Conservation (phyloP, 2,888 invertebrate genomes). For the Drosophila austrosaltans region DNA sequence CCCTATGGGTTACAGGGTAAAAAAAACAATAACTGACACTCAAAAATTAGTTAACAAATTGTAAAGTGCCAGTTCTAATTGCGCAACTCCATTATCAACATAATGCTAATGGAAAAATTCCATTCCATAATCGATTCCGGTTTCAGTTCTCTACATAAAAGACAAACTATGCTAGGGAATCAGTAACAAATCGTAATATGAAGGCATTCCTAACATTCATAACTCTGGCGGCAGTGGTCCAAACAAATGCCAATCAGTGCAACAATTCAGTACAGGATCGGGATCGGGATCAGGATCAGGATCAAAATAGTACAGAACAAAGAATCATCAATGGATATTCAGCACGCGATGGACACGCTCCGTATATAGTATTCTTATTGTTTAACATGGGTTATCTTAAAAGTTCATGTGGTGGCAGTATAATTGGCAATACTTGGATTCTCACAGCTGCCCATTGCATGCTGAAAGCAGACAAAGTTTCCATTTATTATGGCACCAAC, state of each 20-base stretch:
- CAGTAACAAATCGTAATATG: conserved; percentile 18
- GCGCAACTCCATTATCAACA: background rate
- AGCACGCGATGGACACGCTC: conserved; percentile 59
- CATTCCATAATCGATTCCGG: background rate
- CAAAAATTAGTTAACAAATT: too few relatives aligned
- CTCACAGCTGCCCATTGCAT: conserved; percentile 75
- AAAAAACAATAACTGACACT: too few relatives aligned
- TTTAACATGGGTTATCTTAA: too few relatives aligned
- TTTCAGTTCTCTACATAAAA: background rate
- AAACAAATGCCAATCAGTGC: conserved; percentile 9
- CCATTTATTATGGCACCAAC: conserved; percentile 60
- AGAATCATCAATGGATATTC: conserved; percentile 68
- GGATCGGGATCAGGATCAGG: background rate
- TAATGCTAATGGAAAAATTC: background rate
- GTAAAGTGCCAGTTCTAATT: too few relatives aligned
- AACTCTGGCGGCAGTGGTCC: background rate
- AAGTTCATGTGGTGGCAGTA: conserved; percentile 55
- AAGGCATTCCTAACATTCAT: conserved; percentile 28
- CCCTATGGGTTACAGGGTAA: too few relatives aligned
- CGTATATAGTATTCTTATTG: conserved; percentile 58
- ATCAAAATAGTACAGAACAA: background rate
- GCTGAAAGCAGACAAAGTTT: conserved; percentile 46
- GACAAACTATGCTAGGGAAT: background rate
- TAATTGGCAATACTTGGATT: conserved; percentile 62
- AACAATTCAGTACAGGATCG: background rate